phyloP scores from a whole-genome alignment of 2,113 vertebrate species.

The Campylomormyrus numenius region DNA sequence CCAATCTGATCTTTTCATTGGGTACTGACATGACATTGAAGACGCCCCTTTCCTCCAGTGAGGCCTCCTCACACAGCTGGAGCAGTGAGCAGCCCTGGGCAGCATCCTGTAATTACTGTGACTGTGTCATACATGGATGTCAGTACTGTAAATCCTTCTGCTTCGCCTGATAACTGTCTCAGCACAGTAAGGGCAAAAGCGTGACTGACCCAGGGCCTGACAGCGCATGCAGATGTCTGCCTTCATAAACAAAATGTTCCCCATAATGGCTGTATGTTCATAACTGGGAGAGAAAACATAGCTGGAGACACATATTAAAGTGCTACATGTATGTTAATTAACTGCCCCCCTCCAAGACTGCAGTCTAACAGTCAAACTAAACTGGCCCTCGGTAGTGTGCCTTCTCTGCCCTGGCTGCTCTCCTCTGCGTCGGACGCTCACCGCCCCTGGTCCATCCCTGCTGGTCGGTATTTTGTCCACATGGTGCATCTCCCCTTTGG shows the following conservation, averaged over 20 bases:
- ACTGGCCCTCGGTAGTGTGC: neutral
- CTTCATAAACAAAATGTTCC: neutral
- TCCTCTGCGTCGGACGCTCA: neutral
- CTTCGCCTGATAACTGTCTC: neutral
- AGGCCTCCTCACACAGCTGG: neutral
- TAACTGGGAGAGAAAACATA: conserved; percentile 4
- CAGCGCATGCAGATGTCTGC: neutral
- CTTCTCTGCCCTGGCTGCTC: neutral
- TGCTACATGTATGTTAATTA: neutral
- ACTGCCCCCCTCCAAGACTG: neutral
- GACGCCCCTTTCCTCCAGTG: neutral
- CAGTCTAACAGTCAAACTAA: neutral
- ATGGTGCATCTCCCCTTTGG: neutral
- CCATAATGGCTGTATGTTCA: neutral
- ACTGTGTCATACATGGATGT: conserved; percentile 17
- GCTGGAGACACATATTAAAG: neutral
- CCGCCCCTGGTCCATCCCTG: neutral
- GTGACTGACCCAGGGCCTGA: neutral
- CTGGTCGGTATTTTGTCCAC: neutral
- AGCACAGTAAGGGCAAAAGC: neutral
- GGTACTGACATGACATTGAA: neutral
- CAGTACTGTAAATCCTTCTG: neutral
- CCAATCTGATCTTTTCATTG: conserved; percentile 1
- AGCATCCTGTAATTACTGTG: neutral
- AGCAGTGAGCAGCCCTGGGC: neutral